Evolutionary conservation across 2,113 vertebrate species (phyloP).

Genomic region (Corydoras sp.): DNA sequence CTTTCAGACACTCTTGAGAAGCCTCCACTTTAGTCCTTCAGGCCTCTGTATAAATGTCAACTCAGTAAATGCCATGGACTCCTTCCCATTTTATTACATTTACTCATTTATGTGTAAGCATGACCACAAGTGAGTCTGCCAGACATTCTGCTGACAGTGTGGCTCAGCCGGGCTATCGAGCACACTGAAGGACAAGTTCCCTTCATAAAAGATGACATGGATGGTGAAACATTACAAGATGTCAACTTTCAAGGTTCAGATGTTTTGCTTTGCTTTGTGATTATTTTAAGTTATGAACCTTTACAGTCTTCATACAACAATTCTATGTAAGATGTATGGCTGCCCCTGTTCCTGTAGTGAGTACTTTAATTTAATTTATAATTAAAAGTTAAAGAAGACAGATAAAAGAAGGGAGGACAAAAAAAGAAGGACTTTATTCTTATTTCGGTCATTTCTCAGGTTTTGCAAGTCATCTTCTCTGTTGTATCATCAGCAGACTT

Average conservation of each 20-base stretch:
- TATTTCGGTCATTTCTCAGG: too few relatives aligned
- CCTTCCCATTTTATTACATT: conserved; percentile 36
- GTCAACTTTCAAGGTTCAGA: background rate
- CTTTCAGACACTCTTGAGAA: background rate
- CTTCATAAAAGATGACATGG: conserved; percentile 16
- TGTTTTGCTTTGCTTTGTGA: too few relatives aligned
- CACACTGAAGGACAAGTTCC: conserved; percentile 15
- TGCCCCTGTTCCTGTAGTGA: too few relatives aligned
- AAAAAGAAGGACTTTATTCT: too few relatives aligned
- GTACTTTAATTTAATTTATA: too few relatives aligned
- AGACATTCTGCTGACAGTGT: conserved; percentile 35
- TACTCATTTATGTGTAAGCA: conserved; percentile 38
- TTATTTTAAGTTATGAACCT: too few relatives aligned
- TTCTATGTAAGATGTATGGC: too few relatives aligned
- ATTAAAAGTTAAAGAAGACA: too few relatives aligned
- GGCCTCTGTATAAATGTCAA: conserved; percentile 16
- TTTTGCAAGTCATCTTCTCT: too few relatives aligned
- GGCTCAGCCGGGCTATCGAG: conserved; percentile 22
- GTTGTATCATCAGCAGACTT: too few relatives aligned
- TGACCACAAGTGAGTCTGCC: conserved; percentile 26
- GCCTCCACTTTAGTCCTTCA: conserved; percentile 26
- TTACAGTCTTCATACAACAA: too few relatives aligned
- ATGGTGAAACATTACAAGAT: conserved; percentile 12
- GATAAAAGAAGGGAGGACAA: too few relatives aligned
- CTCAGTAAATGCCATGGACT: conserved; percentile 15